Base-by-base conservation (phyloP, 2,888 invertebrate species). In the Mantis religiosa region DNA sequence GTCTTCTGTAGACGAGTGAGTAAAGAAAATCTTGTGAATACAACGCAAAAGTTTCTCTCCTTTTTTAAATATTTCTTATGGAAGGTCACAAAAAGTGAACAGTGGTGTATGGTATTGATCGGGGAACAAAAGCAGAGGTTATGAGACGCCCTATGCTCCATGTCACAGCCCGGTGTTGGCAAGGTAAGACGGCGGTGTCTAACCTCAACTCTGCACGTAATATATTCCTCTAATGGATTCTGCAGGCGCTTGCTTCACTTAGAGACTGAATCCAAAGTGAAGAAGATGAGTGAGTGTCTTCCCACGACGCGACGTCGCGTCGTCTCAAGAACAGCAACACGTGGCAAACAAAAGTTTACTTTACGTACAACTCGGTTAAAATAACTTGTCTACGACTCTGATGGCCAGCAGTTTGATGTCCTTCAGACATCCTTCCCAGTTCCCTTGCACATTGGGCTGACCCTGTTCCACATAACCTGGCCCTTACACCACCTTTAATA, bases 141-240 rank as follows among this genome's bases (percentile, higher is more conserved):
- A 3, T 71, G 54, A 20, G 20, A 1, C 54, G 25, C 54, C 15
- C 54, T 71, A 3, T 71, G 54, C 25, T 20, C 20, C 20, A 71
- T 71, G 54, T 71, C 54, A 71, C 20, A 71, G 54, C 54, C 15
- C 54, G 54, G 25, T 71, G 54, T 71, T 71, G 54, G 54, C 54
- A 71, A 71, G 54, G 54, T 71, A 71, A 71, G 54, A 71, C 54
- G 54, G 54, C 20, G 54, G n/a, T 47, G 30, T 84, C 84, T 84
- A 85, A 85, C 85, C 47, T 85, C 85, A 47, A 71, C 54, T 71
- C 20, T 71, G 54, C 15, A 71, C 54, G 87, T 87, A 82, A 87
- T 88, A 88, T 88, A 88, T 88, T 88, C 88, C 85, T 34, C 88
- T 88, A 88, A 88, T 88, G 88, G 88, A 88, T 88, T 88, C 88